These are phyloP conservation scores for Gyps fulvus DNA, from an alignment of 2,113 vertebrate genomes.

Conservation along the genomic window DNA sequence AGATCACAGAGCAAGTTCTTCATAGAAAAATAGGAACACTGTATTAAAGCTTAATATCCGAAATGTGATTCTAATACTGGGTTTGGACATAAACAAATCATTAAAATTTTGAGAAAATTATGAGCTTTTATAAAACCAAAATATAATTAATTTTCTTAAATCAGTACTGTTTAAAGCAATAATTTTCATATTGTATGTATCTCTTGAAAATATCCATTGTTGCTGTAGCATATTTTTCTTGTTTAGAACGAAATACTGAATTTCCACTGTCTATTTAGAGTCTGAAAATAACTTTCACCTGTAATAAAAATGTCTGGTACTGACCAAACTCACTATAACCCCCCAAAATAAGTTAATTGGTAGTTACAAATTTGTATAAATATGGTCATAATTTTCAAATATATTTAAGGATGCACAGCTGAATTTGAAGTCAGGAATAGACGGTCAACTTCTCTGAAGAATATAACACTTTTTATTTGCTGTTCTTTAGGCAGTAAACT, in stretches of 20 bases:
- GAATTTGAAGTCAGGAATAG: background rate
- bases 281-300: background rate
- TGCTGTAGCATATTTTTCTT: background rate
- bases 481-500: background rate
- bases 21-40: slow-evolving; percentile 71
- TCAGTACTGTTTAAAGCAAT: background rate
- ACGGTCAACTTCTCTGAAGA: background rate
- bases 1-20: slow-evolving; percentile 75
- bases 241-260: background rate
- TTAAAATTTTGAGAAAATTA: background rate
- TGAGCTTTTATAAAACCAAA: slow-evolving; percentile 15
- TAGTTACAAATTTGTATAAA: background rate
- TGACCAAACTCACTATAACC: background rate
- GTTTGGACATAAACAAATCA: background rate
- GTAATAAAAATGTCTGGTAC: background rate
- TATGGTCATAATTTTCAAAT: background rate
- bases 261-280: background rate
- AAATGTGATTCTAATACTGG: slow-evolving; percentile 4
- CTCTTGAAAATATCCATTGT: background rate
- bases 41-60: background rate
- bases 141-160: background rate
- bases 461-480: background rate
- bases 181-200: background rate
- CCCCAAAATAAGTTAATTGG: background rate
- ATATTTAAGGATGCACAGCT: background rate